A percentile compares a stretch with the other conserved stretches of the same genome.
phyloP scores from a whole-genome alignment of 2,888 invertebrate species.

The Hanleya hanleyi region DNA sequence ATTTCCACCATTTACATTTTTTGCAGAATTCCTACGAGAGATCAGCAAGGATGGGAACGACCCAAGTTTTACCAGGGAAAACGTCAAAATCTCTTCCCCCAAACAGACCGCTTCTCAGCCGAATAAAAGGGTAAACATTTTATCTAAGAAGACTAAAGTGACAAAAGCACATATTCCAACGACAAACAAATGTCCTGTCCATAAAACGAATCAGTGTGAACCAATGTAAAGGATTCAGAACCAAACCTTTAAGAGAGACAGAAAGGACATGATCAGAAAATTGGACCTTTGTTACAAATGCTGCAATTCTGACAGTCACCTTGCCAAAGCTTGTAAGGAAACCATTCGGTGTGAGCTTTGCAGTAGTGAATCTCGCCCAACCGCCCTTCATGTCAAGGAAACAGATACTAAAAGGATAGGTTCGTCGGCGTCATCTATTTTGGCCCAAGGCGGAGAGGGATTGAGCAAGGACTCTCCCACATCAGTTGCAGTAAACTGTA shows the following conservation, averaged over 20 bases:
- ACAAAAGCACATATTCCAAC: background rate
- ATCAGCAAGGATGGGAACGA: conserved; percentile 30
- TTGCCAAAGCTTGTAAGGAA: conserved; percentile 18
- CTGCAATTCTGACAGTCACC: conserved; percentile 13
- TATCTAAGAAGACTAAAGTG: background rate
- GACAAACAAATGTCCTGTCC: conserved; percentile 10
- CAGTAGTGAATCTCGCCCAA: conserved; percentile 19
- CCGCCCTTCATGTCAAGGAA: conserved; percentile 24
- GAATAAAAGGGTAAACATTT: background rate
- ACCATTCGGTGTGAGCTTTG: conserved; percentile 28
- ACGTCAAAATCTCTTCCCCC: background rate
- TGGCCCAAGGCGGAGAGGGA: background rate
- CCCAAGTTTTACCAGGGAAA: conserved; percentile 27
- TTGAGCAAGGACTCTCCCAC: background rate
- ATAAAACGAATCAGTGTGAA: conserved; percentile 16
- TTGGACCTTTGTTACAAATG: conserved; percentile 28
- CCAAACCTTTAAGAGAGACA: conserved; percentile 17
- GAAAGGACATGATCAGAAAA: conserved; percentile 15
- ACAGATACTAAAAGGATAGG: background rate
- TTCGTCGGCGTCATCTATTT: background rate
- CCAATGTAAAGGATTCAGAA: conserved; percentile 20
- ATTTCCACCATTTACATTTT: conserved; percentile 29
- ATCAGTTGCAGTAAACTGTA: conserved; percentile 1
- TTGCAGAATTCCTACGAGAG: conserved; percentile 33
- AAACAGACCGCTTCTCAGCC: background rate